phyloP scores from a whole-genome alignment of 2,888 invertebrate species.

The Calephelis perditalis region DNA sequence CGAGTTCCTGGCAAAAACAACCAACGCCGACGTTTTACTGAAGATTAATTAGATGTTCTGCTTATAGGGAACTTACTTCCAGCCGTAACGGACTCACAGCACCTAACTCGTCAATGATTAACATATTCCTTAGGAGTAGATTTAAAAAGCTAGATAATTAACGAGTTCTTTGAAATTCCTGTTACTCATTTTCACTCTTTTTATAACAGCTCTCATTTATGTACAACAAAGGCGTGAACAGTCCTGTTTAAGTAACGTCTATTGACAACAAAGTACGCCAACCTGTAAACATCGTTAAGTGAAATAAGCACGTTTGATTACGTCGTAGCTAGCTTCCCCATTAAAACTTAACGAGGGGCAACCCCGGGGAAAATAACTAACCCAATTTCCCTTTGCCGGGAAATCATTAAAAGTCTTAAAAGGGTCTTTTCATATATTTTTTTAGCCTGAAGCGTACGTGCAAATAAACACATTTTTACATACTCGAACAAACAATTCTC shows the following conservation, averaged over 20 bases:
- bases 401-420: constrained; percentile 79
- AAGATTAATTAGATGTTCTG: constrained; percentile 72
- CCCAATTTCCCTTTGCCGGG: constrained; percentile 78
- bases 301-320: constrained; percentile 77
- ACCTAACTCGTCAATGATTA: constrained; percentile 50
- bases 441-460: constrained; percentile 75
- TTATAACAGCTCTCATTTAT: constrained; percentile 32
- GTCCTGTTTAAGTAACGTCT: constrained; percentile 48
- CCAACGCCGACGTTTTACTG: constrained; percentile 70
- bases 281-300: constrained; percentile 71
- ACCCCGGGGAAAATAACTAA: constrained; percentile 78
- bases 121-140: constrained; percentile 49
- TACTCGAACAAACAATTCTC: constrained; percentile 78
- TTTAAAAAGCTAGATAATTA: constrained; percentile 37
- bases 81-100: constrained; percentile 46
- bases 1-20: constrained; percentile 74
- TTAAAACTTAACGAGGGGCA: constrained; percentile 78
- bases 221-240: constrained; percentile 34
- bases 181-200: constrained; percentile 28
- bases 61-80: constrained; percentile 51
- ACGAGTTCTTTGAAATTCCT: constrained; percentile 24
- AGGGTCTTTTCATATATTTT: constrained; percentile 76
- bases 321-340: constrained; percentile 76
- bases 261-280: constrained; percentile 66
- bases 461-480: constrained; percentile 79